Base-by-base conservation (phyloP, 2,888 invertebrate species). In the Aplocera efformata region DNA sequence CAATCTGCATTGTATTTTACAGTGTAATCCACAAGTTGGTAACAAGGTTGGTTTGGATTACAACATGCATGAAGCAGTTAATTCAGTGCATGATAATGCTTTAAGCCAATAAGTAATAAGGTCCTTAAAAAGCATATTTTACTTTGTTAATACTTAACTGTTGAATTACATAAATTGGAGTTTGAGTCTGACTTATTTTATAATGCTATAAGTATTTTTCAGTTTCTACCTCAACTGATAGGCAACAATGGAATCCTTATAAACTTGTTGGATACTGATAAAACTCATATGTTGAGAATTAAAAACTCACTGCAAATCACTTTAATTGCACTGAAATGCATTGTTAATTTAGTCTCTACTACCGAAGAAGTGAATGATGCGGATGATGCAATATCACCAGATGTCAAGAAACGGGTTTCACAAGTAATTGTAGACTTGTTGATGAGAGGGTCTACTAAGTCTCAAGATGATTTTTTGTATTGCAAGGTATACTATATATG, bases 381-480 rank as follows among this genome's bases (percentile, higher is more conserved):
- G 9, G 48, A 52, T 11, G 48, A 60, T 42, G 20, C 53, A 7
- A 17, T 69, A 8, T 33, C 68, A 58, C 35, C 62, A 3, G 74
- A 76, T 41, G 44, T 67, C 6, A 83, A 80, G 48, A 64, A 83
- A 43, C 57, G 69, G 27, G 76, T 88, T 37, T 75, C 80, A 20
- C 56, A 77, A 56, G 53, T 81, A 36, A 73, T 89, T 54, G 52
- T 88, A 11, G 70, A 63, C 32, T 77, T 82, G 56, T 54, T 90
- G 26, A 63, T 79, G 63, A 78, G 64, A 42, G 77, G 79, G 6
- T 66, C 63, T 45, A 49, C 55, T 10, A 76, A 72, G 41, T 58
- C 60, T 30, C 72, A 78, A 50, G 85, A 89, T 72, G 84, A 89
- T 48, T 73, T 86, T 56, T 60, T 85, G 26, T 82, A 85, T 61